phyloP scores from a whole-genome alignment of 2,888 invertebrate genomes.

The Lepas anatifera region DNA sequence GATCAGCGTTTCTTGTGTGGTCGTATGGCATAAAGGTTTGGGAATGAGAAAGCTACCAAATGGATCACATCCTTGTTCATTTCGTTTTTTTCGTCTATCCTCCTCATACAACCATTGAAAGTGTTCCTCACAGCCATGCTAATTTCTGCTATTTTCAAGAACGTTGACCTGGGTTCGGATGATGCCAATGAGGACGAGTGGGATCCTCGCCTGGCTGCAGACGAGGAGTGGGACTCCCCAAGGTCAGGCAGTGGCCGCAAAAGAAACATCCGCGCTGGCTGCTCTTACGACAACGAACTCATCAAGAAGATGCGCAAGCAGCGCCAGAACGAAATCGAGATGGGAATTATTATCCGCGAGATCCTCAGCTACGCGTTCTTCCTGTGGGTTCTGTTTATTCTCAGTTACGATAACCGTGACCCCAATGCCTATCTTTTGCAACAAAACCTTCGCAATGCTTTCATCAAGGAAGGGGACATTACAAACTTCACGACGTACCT shows the following conservation, averaged over 20 bases:
- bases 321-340: conserved; percentile 37
- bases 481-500: not conserved
- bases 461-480: conserved; percentile 21
- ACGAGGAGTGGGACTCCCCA: conserved; percentile 35
- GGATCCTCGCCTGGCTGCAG: conserved; percentile 28
- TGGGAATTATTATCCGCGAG: conserved; percentile 37
- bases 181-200: conserved; percentile 32
- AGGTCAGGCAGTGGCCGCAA: too few relatives aligned
- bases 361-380: conserved; percentile 37
- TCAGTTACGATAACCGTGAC: conserved; percentile 36
- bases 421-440: conserved; percentile 34
- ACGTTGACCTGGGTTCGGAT: conserved; percentile 30
- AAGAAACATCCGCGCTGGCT: too few relatives aligned
- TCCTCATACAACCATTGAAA: conserved; percentile 40
- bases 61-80: conserved; percentile 39
- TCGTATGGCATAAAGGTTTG: conserved; percentile 38
- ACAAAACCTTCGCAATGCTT: conserved; percentile 31
- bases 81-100: conserved; percentile 37
- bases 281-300: conserved; percentile 25
- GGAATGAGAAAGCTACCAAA: conserved; percentile 36
- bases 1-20: conserved; percentile 34
- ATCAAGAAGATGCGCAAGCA: conserved; percentile 30
- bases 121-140: conserved; percentile 30
- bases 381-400: conserved; percentile 36
- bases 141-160: conserved; percentile 27